Evolutionary conservation across 2,113 vertebrate genomes (phyloP).

Genomic region (Rallus limicola): DNA sequence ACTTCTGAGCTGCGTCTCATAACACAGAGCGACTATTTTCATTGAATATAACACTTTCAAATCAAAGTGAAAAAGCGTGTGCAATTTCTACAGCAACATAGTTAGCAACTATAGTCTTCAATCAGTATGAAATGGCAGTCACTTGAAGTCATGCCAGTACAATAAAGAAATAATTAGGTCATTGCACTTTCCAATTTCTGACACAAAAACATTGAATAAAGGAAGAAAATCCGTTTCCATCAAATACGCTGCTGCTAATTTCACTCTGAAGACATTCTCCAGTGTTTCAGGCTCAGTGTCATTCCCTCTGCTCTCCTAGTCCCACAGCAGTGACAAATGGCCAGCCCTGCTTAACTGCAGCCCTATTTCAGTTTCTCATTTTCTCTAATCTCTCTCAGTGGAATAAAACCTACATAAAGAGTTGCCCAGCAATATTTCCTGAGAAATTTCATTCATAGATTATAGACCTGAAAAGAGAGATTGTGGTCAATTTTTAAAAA

Average conservation of each 20-base stretch:
- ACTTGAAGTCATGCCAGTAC: neutral
- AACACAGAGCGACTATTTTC: neutral
- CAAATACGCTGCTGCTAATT: neutral
- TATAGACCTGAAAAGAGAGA: neutral
- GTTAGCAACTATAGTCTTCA: neutral
- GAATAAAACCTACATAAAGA: neutral
- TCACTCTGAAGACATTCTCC: neutral
- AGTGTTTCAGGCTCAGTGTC: neutral
- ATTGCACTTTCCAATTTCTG: conserved; percentile 4
- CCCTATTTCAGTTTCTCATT: conserved; percentile 9
- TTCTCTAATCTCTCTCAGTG: neutral
- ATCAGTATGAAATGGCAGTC: neutral
- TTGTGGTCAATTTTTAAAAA: neutral
- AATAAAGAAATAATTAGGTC: conserved; percentile 10
- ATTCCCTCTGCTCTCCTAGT: neutral
- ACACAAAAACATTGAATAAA: conserved; percentile 10
- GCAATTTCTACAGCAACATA: neutral
- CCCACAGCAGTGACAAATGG: neutral
- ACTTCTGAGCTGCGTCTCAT: neutral
- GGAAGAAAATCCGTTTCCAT: neutral
- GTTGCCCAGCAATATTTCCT: neutral
- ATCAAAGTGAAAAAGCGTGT: neutral
- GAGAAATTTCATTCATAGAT: neutral
- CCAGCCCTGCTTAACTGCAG: neutral
- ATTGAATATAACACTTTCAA: neutral